phyloP scores from a whole-genome alignment of 2,113 vertebrate species.

The Anthoscopus minutus region DNA sequence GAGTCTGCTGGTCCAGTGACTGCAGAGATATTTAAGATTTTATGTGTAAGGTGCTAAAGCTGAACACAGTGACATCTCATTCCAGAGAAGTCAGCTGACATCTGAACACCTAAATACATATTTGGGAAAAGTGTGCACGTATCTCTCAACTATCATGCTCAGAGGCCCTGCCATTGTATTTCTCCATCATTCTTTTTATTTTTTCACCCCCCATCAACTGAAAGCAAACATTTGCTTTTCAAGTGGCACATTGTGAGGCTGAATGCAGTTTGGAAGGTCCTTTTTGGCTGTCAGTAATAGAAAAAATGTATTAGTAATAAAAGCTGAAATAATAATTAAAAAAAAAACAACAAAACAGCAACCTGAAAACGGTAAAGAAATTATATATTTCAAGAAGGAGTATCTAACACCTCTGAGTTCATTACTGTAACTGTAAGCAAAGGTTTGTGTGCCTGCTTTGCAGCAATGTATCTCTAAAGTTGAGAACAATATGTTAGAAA shows the following conservation, averaged over 20 bases:
- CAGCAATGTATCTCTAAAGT: neutral
- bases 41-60: neutral
- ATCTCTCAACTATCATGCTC: neutral
- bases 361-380: neutral
- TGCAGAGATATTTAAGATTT: neutral
- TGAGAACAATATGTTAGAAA: neutral
- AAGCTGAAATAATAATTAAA: neutral
- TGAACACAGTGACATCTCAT: neutral
- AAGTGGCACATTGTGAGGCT: neutral
- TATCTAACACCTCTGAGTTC: neutral
- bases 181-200: neutral
- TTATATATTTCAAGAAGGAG: rapidly evolving
- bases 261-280: neutral
- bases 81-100: neutral
- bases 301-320: neutral
- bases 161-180: neutral
- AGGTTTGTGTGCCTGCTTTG: neutral
- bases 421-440: neutral
- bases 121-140: neutral
- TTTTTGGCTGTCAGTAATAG: neutral
- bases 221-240: conserved; percentile 1
- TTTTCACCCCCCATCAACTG: too few relatives aligned
- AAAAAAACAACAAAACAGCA: too few relatives aligned
- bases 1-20: neutral
- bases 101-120: neutral